These are phyloP conservation scores for Oscheius sp. DNA, from an alignment of 2,888 invertebrate genomes.

Conservation along the genomic window DNA sequence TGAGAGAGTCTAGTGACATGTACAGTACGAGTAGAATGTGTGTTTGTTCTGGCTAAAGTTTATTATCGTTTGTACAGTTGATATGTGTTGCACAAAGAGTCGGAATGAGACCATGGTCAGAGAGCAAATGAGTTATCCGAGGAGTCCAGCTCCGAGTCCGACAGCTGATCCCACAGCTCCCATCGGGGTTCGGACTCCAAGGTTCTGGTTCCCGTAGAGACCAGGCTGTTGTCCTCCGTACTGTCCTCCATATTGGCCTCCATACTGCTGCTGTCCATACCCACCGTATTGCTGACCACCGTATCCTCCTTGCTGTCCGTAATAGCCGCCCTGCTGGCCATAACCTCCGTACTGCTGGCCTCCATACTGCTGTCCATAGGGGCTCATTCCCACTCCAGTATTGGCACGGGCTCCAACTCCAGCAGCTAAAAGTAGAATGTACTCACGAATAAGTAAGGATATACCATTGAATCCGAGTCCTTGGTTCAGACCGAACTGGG, in stretches of 20 bases:
- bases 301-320: not conserved
- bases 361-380: not conserved
- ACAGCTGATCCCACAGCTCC: constrained; percentile 7
- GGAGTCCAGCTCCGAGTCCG: constrained; percentile 3
- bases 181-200: constrained; percentile 11
- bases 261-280: constrained; percentile 14
- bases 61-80: not conserved
- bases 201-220: constrained; percentile 17
- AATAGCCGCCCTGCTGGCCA: too few relatives aligned
- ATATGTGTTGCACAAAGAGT: not conserved
- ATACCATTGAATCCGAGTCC: constrained; percentile 14
- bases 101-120: not conserved
- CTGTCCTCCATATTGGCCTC: constrained; percentile 20
- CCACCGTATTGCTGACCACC: not conserved
- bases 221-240: not conserved
- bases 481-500: constrained; percentile 22
- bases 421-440: not conserved
- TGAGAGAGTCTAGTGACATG: constrained; percentile 77
- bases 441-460: not conserved
- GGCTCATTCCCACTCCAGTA: not conserved
- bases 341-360: not conserved
- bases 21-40: constrained; percentile 23
- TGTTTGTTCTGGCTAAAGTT: not conserved
- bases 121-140: constrained; percentile 2
- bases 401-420: constrained; percentile 4